Conservation (phyloP, 2,888 invertebrate genomes). For the Acanthosepion esculentum region DNA sequence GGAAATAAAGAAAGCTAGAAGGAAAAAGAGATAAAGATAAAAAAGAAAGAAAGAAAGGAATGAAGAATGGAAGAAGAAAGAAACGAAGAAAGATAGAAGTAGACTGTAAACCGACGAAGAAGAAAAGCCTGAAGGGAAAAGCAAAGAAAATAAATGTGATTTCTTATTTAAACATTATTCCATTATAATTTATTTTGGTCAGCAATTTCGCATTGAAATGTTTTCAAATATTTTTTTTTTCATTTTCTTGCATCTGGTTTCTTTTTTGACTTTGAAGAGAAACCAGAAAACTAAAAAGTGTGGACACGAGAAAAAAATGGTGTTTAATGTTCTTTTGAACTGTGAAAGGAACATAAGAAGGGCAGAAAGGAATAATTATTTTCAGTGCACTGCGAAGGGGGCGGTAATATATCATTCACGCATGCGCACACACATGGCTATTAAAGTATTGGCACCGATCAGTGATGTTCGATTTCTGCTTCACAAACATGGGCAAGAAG, state of each 20-base stretch:
- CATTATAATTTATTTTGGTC: neutral
- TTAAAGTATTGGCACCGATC: neutral
- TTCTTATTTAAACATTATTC: neutral
- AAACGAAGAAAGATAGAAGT: neutral
- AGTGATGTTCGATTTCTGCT: neutral
- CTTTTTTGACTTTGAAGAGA: neutral
- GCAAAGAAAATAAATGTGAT: neutral
- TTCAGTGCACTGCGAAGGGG: neutral
- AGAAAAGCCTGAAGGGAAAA: neutral
- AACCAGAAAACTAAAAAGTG: neutral
- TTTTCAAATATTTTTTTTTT: neutral
- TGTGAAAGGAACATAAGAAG: slow-evolving; percentile 9
- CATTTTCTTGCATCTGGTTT: neutral
- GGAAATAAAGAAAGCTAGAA: neutral
- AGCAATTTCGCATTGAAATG: neutral
- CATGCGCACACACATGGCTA: neutral
- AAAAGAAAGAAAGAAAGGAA: neutral
- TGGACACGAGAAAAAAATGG: neutral
- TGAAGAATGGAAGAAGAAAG: neutral
- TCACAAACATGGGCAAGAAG: neutral
- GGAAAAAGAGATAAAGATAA: neutral
- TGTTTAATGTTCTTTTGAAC: slow-evolving; percentile 33
- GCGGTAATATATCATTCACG: slow-evolving; percentile 33
- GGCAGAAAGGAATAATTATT: neutral
- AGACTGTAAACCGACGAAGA: neutral